These are phyloP conservation scores for Strigamia transsilvanica DNA, from an alignment of 2,888 invertebrate genomes.

Conservation along the genomic window DNA sequence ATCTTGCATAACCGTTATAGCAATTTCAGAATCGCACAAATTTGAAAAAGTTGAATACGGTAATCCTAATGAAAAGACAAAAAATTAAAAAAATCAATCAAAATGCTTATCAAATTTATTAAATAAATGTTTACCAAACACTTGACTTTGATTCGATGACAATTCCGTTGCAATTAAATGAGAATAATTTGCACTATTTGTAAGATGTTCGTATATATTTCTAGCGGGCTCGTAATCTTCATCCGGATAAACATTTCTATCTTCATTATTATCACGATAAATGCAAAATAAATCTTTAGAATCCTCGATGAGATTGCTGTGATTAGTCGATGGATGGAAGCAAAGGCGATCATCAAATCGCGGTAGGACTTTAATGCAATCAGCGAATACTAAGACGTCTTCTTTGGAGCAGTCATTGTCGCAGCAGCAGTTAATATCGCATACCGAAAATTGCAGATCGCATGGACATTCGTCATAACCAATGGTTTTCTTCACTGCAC, in stretches of 20 bases:
- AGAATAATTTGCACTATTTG: not conserved
- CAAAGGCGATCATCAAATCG: not conserved
- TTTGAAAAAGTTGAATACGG: not conserved
- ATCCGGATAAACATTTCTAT: not conserved
- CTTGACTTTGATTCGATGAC: not conserved
- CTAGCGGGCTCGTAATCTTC: not conserved
- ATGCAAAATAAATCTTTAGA: not conserved
- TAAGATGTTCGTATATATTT: not conserved
- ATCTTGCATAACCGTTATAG: not conserved
- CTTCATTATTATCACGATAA: not conserved
- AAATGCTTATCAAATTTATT: not conserved
- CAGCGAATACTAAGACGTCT: not conserved
- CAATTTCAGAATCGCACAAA: not conserved
- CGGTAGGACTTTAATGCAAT: not conserved
- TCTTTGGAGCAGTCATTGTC: not conserved
- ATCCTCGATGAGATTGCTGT: not conserved
- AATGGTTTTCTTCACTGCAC: not conserved
- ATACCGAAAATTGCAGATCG: not conserved
- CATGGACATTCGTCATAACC: not conserved
- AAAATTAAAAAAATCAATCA: not conserved
- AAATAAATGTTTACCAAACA: not conserved
- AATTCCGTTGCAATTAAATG: not conserved
- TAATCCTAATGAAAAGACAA: not conserved
- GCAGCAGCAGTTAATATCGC: conserved; percentile 33
- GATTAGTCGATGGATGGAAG: not conserved